Evolutionary conservation across 2,113 vertebrate species (phyloP).

Genomic region (Sarotherodon lohbergeri): DNA sequence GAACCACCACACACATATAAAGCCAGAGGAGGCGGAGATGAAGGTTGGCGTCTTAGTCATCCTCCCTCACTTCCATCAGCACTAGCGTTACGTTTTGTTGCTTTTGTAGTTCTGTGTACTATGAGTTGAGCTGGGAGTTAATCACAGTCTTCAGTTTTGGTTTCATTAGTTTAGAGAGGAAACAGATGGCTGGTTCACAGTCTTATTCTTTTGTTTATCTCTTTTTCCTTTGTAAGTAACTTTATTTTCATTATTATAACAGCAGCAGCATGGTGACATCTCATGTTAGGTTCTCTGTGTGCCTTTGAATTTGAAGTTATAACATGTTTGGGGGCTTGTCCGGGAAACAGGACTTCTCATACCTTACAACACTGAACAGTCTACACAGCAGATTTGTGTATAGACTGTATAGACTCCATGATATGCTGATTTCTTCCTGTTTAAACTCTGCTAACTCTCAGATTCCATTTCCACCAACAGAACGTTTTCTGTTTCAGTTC

Average conservation of each 20-base stretch:
- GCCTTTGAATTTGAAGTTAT: background rate
- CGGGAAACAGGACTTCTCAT: background rate
- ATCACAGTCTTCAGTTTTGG: background rate
- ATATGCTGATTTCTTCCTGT: background rate
- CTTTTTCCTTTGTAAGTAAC: background rate
- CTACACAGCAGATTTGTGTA: background rate
- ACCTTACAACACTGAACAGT: background rate
- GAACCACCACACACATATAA: background rate
- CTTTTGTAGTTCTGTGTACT: background rate
- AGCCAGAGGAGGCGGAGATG: background rate
- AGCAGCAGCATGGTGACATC: background rate
- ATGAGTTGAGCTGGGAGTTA: background rate
- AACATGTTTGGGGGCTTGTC: background rate
- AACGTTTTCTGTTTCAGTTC: background rate
- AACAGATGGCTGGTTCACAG: background rate
- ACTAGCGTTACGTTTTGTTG: background rate
- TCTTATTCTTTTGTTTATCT: accelerated
- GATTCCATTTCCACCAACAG: background rate
- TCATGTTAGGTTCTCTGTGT: background rate
- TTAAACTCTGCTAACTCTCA: background rate
- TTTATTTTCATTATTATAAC: background rate
- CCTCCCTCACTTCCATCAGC: background rate
- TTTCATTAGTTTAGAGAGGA: background rate
- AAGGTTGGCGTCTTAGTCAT: background rate
- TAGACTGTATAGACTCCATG: background rate